phyloP scores from a whole-genome alignment of 1,140 invertebrate genomes.

The Tigriopus japonicus region DNA sequence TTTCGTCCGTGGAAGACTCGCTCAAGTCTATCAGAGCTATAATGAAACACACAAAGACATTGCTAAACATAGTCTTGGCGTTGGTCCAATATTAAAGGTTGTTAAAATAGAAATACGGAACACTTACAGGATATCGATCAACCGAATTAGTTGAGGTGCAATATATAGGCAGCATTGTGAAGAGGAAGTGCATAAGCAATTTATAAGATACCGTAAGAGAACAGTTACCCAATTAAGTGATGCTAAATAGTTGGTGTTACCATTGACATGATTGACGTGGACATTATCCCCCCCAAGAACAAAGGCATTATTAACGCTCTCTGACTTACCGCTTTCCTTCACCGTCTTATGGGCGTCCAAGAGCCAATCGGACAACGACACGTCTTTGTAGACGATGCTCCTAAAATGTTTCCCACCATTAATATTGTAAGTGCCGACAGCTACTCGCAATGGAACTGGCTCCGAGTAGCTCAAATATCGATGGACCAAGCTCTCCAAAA shows the following conservation, averaged over 20 bases:
- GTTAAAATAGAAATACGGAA: too few species aligned
- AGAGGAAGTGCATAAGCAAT: too few species aligned
- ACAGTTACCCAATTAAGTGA: too few species aligned
- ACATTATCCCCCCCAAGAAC: too few species aligned
- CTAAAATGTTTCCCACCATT: constrained; percentile 98
- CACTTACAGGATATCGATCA: too few species aligned
- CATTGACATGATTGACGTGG: too few species aligned
- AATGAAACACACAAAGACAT: background rate
- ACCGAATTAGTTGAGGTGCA: too few species aligned
- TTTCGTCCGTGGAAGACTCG: constrained; percentile 25
- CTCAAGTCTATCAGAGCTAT: constrained; percentile 34
- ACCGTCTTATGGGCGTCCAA: constrained; percentile 11
- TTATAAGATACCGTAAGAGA: too few species aligned
- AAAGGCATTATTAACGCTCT: background rate
- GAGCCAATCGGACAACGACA: constrained; percentile 9
- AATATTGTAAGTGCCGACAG: constrained; percentile 94
- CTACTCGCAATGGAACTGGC: constrained; percentile 48
- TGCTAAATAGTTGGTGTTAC: too few species aligned
- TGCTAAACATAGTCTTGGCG: too few species aligned
- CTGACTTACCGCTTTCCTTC: constrained; percentile 10
- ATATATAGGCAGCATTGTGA: too few species aligned
- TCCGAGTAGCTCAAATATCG: constrained; percentile 62
- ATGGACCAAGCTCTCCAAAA: constrained; percentile 32
- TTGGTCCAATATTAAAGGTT: too few species aligned
- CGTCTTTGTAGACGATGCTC: constrained; percentile 72